phyloP scores from a whole-genome alignment of 1,140 invertebrate genomes.

The Bombus waltoni region DNA sequence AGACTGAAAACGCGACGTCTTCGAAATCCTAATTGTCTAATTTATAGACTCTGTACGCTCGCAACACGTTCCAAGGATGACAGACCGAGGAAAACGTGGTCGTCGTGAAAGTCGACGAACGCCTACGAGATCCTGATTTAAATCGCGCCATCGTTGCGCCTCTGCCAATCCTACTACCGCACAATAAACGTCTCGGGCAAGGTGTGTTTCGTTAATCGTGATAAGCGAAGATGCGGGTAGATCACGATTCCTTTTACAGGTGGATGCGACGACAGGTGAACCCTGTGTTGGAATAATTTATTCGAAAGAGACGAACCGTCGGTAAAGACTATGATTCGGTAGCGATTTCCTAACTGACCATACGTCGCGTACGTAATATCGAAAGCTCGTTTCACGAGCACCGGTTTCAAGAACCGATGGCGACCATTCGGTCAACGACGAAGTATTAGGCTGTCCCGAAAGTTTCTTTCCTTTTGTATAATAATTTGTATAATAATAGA shows the following conservation, averaged over 20 bases:
- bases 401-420: too few species aligned
- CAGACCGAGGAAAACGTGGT: conserved; percentile 1
- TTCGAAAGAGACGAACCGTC: background rate
- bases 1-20: background rate
- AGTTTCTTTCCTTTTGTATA: too few species aligned
- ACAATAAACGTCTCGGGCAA: conserved; percentile 11
- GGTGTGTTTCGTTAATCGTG: conserved; percentile 51
- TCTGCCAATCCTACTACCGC: background rate
- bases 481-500: too few species aligned
- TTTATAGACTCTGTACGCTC: background rate
- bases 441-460: too few species aligned
- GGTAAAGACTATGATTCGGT: background rate
- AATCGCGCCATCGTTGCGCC: conserved; percentile 12
- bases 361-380: too few species aligned
- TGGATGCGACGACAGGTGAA: conserved; percentile 39
- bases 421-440: too few species aligned
- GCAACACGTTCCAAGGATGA: background rate
- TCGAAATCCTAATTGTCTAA: conserved; percentile 9
- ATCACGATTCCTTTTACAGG: background rate
- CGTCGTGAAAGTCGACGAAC: conserved; percentile 20
- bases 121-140: conserved; percentile 18
- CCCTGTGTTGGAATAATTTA: background rate
- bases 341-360: too few species aligned
- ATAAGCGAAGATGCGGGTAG: conserved; percentile 38
- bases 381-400: too few species aligned